Conservation (phyloP, 2,113 vertebrate species). For the Papio anubis region DNA sequence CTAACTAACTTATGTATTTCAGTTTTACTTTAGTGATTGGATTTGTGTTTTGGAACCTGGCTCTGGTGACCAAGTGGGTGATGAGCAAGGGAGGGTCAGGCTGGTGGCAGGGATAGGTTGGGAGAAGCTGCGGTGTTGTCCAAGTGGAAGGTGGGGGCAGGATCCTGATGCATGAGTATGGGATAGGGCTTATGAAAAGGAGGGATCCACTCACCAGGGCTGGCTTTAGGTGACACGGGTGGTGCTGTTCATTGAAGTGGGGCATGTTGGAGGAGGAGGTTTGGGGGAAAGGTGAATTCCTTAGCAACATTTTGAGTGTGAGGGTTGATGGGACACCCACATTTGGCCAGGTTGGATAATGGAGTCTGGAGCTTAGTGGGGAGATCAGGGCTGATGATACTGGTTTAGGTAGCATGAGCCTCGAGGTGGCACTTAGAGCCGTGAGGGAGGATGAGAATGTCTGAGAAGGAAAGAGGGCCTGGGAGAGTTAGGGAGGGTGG, state of each 20-base stretch:
- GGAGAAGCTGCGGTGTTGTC: not conserved
- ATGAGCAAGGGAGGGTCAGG: not conserved
- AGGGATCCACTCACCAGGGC: not conserved
- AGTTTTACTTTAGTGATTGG: not conserved
- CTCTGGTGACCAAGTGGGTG: not conserved
- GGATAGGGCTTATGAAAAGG: too few relatives aligned
- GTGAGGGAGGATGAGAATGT: not conserved
- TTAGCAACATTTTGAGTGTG: not conserved
- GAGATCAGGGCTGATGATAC: not conserved
- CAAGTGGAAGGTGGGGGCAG: too few relatives aligned
- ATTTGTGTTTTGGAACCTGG: not conserved
- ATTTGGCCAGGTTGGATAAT: not conserved
- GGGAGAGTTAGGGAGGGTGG: not conserved
- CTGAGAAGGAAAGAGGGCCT: not conserved
- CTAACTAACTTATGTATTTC: not conserved
- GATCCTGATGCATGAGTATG: not conserved
- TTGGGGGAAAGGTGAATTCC: not conserved
- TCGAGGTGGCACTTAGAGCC: not conserved
- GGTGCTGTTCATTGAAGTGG: not conserved
- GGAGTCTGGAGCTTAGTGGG: not conserved
- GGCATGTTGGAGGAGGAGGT: not conserved
- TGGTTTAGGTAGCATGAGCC: not conserved
- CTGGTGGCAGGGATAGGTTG: not conserved
- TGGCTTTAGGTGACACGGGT: not conserved
- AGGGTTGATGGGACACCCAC: not conserved